These are phyloP conservation scores for Pardalotus punctatus DNA, from an alignment of 2,113 vertebrate genomes.

Conservation along the genomic window DNA sequence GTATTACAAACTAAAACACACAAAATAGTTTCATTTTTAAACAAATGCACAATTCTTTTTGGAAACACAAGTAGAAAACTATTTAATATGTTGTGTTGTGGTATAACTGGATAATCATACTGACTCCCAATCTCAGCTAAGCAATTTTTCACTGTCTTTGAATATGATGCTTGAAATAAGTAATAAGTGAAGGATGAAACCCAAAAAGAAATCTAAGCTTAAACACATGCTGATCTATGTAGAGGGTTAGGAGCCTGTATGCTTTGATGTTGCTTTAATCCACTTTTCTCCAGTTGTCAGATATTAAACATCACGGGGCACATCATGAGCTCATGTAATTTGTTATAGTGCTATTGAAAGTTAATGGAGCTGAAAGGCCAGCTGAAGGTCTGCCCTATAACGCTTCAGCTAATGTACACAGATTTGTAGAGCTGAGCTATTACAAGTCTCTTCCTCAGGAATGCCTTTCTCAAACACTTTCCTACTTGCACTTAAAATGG, in stretches of 20 bases:
- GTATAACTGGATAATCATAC: not conserved
- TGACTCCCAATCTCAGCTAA: not conserved
- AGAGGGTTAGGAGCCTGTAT: not conserved
- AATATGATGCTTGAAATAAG: not conserved
- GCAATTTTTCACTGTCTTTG: not conserved
- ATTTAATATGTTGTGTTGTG: not conserved
- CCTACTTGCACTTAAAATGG: not conserved
- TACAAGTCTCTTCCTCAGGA: not conserved
- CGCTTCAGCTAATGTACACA: not conserved
- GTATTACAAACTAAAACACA: not conserved
- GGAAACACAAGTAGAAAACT: not conserved
- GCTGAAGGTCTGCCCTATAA: not conserved
- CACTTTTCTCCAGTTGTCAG: not conserved
- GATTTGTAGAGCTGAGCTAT: not conserved
- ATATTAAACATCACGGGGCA: slow-evolving; percentile 8
- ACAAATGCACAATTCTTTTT: not conserved
- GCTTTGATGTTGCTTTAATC: slow-evolving; percentile 25
- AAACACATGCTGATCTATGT: not conserved
- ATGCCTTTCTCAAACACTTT: not conserved
- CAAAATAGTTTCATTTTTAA: not conserved
- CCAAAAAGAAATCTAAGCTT: not conserved
- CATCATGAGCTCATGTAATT: not conserved
- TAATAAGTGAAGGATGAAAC: not conserved
- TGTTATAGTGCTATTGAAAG: not conserved
- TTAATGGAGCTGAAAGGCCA: slow-evolving; percentile 29